Evolutionary conservation across 2,888 invertebrate species (phyloP).

Genomic region (Tipula vernalis): DNA sequence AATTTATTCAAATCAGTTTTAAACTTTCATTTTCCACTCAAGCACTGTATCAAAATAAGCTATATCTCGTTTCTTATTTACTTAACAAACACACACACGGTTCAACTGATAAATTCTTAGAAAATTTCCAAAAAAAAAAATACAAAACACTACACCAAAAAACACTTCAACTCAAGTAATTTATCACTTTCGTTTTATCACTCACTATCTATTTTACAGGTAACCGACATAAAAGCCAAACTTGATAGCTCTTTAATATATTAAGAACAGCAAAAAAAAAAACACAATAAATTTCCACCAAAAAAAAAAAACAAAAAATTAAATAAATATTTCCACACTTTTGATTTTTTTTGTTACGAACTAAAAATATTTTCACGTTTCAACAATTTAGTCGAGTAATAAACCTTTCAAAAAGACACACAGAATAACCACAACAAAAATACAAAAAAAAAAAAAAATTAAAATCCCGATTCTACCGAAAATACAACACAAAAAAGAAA

Average conservation of each 20-base stretch:
- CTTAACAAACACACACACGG: background rate
- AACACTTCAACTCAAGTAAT: background rate
- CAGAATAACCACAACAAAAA: background rate
- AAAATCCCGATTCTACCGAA: background rate
- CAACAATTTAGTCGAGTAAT: background rate
- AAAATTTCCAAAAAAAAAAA: no score
- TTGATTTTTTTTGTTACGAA: background rate
- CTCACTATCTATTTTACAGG: background rate
- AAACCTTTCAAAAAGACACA: background rate
- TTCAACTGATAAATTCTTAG: background rate
- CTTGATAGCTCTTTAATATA: background rate
- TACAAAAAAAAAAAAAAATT: no score
- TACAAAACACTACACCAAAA: background rate
- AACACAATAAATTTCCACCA: background rate
- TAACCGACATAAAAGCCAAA: background rate
- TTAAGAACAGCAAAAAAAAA: background rate
- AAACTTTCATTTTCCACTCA: background rate
- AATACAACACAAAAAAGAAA: background rate
- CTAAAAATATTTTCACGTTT: background rate
- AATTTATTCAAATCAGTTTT: background rate
- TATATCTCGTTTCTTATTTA: background rate
- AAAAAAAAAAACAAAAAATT: background rate
- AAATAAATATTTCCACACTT: background rate
- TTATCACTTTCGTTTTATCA: background rate
- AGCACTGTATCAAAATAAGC: background rate